Conservation (phyloP, 2,888 invertebrate species). For the Hoplodrina blanda region DNA sequence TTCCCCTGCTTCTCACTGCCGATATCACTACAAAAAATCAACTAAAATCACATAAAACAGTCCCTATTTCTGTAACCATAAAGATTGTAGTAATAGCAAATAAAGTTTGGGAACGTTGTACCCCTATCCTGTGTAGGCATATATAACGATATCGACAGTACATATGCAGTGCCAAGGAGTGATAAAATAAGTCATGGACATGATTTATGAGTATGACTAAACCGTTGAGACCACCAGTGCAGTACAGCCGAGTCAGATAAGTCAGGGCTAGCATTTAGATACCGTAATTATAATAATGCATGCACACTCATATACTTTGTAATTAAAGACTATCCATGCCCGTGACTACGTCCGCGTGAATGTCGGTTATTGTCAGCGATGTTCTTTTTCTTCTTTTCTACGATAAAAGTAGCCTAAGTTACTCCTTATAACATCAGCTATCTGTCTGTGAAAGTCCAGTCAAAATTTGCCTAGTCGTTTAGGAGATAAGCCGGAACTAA, state of each 20-base stretch:
- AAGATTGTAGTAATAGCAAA: slow-evolving; percentile 41
- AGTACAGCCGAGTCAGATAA: slow-evolving; percentile 46
- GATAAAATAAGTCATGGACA: slow-evolving; percentile 65
- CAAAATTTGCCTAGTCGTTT: too few relatives aligned
- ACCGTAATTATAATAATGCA: slow-evolving; percentile 42
- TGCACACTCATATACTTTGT: neutral
- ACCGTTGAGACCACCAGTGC: slow-evolving; percentile 54
- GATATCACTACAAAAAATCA: slow-evolving; percentile 57
- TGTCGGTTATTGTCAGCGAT: too few relatives aligned
- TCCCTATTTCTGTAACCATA: slow-evolving; percentile 63
- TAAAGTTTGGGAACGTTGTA: slow-evolving; percentile 67
- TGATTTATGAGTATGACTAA: slow-evolving; percentile 60
- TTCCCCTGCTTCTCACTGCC: slow-evolving; percentile 76
- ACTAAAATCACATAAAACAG: slow-evolving; percentile 52
- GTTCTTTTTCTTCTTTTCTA: too few relatives aligned
- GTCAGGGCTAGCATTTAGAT: slow-evolving; percentile 52
- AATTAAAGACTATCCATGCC: neutral
- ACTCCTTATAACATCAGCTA: too few relatives aligned
- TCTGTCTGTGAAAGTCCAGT: too few relatives aligned
- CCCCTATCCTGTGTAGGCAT: slow-evolving; percentile 76
- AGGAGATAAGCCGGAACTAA: too few relatives aligned
- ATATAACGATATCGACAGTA: slow-evolving; percentile 76
- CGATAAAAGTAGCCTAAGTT: too few relatives aligned
- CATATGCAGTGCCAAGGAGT: slow-evolving; percentile 68
- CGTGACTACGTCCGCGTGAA: too few relatives aligned